phyloP scores from a whole-genome alignment of 2,888 invertebrate genomes.

The Pherbina coryleti region DNA sequence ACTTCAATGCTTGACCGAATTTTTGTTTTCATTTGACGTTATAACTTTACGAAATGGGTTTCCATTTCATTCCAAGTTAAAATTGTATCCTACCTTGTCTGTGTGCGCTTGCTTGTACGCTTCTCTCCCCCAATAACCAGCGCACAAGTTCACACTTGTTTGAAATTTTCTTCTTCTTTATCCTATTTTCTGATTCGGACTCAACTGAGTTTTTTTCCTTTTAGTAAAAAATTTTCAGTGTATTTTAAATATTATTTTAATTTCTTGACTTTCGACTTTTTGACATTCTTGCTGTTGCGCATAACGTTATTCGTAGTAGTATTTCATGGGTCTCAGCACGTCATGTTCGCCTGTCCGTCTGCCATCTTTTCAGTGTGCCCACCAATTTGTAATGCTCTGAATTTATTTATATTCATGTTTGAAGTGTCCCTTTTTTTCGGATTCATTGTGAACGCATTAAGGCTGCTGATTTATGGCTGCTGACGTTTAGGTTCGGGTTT shows the following conservation, averaged over 20 bases:
- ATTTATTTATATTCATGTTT: slow-evolving; percentile 32
- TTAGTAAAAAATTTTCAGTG: background rate
- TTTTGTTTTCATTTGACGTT: background rate
- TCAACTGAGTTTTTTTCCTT: background rate
- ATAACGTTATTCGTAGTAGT: slow-evolving; percentile 21
- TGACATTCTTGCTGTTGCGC: background rate
- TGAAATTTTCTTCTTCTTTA: no score
- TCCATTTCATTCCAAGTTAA: background rate
- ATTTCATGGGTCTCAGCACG: background rate
- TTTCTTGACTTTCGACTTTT: slow-evolving; percentile 12
- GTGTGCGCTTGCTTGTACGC: no score
- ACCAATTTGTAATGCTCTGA: slow-evolving; percentile 43
- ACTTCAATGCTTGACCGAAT: slow-evolving; percentile 9
- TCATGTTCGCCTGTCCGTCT: slow-evolving; percentile 4
- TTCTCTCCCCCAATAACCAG: background rate
- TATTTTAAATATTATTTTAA: slow-evolving; percentile 28
- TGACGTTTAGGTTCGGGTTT: slow-evolving; percentile 51
- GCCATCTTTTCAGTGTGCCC: slow-evolving; percentile 22
- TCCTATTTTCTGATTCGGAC: background rate
- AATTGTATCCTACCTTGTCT: background rate
- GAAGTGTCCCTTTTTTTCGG: slow-evolving; percentile 21
- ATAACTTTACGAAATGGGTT: background rate
- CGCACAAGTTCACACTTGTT: background rate
- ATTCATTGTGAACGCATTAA: slow-evolving; percentile 46
- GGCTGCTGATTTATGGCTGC: slow-evolving; percentile 61